phyloP scores from a whole-genome alignment of 2,113 vertebrate genomes.

The Cyanoderma ruficeps region DNA sequence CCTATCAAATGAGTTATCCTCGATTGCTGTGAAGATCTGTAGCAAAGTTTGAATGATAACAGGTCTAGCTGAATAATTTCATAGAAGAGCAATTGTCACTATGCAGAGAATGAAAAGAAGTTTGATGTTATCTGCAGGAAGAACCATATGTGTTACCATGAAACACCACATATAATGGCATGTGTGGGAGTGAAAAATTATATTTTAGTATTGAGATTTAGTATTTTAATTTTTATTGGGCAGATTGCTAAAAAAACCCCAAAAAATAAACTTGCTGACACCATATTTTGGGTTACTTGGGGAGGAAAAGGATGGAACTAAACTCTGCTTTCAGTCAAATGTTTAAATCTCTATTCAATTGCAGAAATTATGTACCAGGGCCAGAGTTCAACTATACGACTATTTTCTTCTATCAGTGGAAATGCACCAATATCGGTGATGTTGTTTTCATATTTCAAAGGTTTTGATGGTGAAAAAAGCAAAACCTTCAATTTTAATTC shows the following conservation, averaged over 20 bases:
- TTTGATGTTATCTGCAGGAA: not conserved
- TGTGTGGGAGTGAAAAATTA: not conserved
- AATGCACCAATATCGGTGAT: not conserved
- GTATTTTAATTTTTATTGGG: not conserved
- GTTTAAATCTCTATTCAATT: not conserved
- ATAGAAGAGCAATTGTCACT: not conserved
- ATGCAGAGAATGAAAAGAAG: not conserved
- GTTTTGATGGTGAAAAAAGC: not conserved
- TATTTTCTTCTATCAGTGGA: not conserved
- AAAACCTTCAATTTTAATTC: not conserved
- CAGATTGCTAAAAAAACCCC: not conserved
- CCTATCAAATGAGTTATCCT: not conserved
- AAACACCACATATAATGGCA: not conserved
- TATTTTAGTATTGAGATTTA: not conserved
- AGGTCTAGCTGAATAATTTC: not conserved
- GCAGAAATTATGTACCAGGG: not conserved
- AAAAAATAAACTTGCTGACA: not conserved
- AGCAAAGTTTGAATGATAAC: not conserved
- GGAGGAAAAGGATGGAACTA: not conserved
- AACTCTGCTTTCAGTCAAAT: not conserved
- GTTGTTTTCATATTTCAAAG: not conserved
- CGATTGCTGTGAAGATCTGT: not conserved
- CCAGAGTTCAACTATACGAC: not conserved
- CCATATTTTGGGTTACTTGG: not conserved
- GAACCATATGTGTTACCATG: not conserved